Evolutionary conservation across 1,140 invertebrate genomes (phyloP), one percentile per base, ranked within the genome.

Genomic region (Lepidurus apus): DNA sequence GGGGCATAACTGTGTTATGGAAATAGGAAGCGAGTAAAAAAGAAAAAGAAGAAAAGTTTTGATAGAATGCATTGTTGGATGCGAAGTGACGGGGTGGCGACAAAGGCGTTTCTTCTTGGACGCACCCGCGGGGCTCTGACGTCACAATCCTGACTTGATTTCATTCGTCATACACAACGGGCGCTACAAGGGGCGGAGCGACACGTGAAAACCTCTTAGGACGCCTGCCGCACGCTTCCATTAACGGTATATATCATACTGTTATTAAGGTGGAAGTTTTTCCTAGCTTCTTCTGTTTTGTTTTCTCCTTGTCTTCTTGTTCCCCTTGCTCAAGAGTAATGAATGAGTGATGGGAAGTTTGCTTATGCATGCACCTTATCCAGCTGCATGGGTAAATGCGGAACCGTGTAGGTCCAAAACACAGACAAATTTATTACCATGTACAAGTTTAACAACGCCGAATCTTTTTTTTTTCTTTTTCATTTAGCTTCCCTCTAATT

Each of bases 191-290:
- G 21, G 53, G 53, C 17, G 53, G 53, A 65, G 53, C 53, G 53
- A 65, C 17, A 7, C 13, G 21, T n/a, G 53, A 65, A 65, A 65
- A 65, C 53, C 53, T 65, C 53, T 65, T 65, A 65, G 21, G 53
- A 65, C 53, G 53, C 53, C 53, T 65, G 53, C 53, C 53, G 53
- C 53, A 65, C 53, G 53, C 53, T 65, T 65, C 53, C 53, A 65
- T 65, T 65, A 65, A 65, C 53, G 53, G 53, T 65, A 65, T 65
- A 65, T 65, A 65, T 65, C 53, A 65, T 65, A 65, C 53, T 65
- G 53, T 65, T 65, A 65, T 65, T 65, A 65, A 65, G 53, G 53
- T 65, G 53, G 53, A 65, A 65, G 53, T 65, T 65, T 65, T 65
- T 9, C 45, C 45, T 17, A 21, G 8, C 21, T 65, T 21, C 21